Percentiles rank a stretch among this genome's conserved stretches.
phyloP scores from a whole-genome alignment of 2,888 invertebrate species.

The Synanthedon vespiformis region DNA sequence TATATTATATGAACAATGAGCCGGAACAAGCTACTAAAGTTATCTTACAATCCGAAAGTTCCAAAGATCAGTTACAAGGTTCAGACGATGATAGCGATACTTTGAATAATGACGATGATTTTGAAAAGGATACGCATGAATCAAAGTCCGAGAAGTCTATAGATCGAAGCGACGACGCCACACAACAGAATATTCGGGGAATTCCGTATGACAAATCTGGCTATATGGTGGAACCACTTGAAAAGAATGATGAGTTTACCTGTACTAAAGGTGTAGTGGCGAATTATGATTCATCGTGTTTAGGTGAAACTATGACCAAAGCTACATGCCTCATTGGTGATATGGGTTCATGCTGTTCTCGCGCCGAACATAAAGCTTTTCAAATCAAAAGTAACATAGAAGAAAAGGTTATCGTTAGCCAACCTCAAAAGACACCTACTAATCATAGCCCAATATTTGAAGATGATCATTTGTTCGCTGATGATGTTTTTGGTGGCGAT shows the following conservation, averaged over 20 bases:
- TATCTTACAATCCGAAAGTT: constrained; percentile 76
- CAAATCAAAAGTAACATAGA: constrained; percentile 43
- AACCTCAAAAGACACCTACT: constrained; percentile 73
- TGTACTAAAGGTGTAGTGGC: constrained; percentile 55
- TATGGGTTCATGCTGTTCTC: constrained; percentile 56
- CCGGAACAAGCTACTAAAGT: constrained; percentile 84
- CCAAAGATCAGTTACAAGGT: constrained; percentile 72
- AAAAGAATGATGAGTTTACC: constrained; percentile 44
- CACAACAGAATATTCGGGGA: constrained; percentile 39
- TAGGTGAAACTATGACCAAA: constrained; percentile 59
- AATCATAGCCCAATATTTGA: constrained; percentile 72
- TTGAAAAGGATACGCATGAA: constrained; percentile 67
- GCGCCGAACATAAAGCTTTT: constrained; percentile 50
- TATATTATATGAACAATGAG: constrained; percentile 82
- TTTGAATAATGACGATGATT: constrained; percentile 73
- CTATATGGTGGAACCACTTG: constrained; percentile 65
- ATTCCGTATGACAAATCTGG: constrained; percentile 63
- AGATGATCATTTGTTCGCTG: constrained; percentile 69
- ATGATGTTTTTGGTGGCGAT: constrained; percentile 73
- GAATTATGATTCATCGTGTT: constrained; percentile 59
- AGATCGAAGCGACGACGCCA: constrained; percentile 42
- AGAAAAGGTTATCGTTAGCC: constrained; percentile 70
- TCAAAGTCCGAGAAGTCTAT: constrained; percentile 50
- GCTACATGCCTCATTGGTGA: constrained; percentile 60
- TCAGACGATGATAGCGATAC: constrained; percentile 79